phyloP scores from a whole-genome alignment of 2,113 vertebrate genomes.

The Ia io region DNA sequence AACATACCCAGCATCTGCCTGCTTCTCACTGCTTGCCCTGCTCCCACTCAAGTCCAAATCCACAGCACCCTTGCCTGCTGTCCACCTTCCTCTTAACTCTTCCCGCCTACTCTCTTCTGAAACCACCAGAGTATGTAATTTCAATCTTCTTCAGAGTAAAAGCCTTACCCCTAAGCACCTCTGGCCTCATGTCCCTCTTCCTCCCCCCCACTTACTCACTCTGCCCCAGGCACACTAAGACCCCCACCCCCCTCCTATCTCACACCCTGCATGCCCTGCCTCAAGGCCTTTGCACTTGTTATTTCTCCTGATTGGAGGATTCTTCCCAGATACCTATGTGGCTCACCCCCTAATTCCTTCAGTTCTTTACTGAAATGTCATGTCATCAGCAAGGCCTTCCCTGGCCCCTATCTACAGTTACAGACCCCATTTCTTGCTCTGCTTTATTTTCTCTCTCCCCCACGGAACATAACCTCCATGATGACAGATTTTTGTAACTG shows the following conservation, averaged over 20 bases:
- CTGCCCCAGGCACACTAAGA: not conserved
- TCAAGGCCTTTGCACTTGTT: not conserved
- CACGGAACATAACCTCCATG: not conserved
- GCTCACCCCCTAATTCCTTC: not conserved
- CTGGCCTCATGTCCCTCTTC: not conserved
- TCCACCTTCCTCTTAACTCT: not conserved
- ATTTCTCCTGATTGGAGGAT: not conserved
- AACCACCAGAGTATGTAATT: not conserved
- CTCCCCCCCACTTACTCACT: not conserved
- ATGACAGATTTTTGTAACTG: not conserved
- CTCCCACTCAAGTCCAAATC: too few species aligned
- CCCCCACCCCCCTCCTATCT: not conserved
- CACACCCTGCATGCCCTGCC: not conserved
- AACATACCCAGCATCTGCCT: not conserved
- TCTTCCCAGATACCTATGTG: too few species aligned
- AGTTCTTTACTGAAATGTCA: not conserved
- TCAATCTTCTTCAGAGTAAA: not conserved
- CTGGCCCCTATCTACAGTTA: not conserved
- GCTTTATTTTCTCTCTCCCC: not conserved
- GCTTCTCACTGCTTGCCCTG: not conserved
- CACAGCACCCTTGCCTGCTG: rapidly evolving
- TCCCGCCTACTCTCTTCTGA: not conserved
- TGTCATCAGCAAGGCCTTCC: not conserved
- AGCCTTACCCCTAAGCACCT: rapidly evolving
- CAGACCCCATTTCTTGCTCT: not conserved